Conservation (phyloP, 2,113 vertebrate species). For the Chloropsis hardwickii region DNA sequence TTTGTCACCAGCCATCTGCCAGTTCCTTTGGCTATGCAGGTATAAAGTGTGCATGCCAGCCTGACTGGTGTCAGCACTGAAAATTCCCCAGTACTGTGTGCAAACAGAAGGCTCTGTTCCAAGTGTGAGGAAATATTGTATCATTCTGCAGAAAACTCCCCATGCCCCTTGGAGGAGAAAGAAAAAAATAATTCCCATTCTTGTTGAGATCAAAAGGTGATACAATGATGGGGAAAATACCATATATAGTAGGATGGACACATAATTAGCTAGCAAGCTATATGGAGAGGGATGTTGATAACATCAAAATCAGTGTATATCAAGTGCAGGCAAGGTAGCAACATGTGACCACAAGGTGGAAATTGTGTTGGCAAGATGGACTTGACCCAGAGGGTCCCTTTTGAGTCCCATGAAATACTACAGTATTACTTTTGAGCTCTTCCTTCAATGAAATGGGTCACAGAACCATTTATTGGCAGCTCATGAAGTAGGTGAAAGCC, state of each 20-base stretch:
- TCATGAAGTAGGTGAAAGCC: not conserved
- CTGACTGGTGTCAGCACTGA: not conserved
- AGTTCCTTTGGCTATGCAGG: not conserved
- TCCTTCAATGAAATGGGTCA: not conserved
- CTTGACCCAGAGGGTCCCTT: not conserved
- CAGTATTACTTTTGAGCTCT: not conserved
- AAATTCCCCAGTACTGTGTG: not conserved
- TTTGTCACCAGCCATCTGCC: constrained; percentile 19
- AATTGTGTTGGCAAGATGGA: not conserved
- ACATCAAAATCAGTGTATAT: not conserved
- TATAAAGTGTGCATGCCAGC: not conserved
- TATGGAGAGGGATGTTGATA: not conserved
- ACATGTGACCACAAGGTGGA: not conserved
- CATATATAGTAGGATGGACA: not conserved
- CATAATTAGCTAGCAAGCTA: not conserved
- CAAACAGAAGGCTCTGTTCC: not conserved
- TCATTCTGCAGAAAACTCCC: not conserved
- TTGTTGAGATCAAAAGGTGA: not conserved
- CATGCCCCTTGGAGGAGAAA: not conserved
- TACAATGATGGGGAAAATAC: not conserved
- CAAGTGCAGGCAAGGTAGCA: not conserved
- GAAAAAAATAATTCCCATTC: not conserved
- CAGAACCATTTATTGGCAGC: not conserved
- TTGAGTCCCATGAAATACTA: not conserved
- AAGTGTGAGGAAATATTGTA: not conserved